Base-by-base conservation (phyloP, 2,797 vertebrate species). In the Odontamblyopus rebecca region DNA sequence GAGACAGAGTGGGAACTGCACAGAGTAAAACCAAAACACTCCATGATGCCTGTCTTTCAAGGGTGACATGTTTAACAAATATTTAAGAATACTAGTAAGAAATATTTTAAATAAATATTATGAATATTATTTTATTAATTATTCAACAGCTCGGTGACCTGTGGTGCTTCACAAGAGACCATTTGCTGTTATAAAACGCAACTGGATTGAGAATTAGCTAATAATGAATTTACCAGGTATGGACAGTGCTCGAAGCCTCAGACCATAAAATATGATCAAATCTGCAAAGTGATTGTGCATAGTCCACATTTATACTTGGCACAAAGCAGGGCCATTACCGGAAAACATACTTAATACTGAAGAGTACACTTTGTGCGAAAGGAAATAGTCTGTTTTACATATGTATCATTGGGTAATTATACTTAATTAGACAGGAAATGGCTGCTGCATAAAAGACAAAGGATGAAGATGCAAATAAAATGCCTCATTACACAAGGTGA, bases 381-480 rank as follows among this genome's bases (percentile, higher is more conserved):
- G 35, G 61, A 48, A 5, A 68, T 8, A 63, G 63, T 69, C 1
- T 11, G 12, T 6, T 73, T 74, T 57, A 35, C 69, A 53, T 73
- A 54, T 61, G 74, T 72, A 65, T 19, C 67, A 62, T 69, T 67
- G 26, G 62, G 29, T 32, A 77, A 73, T 77, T 68, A 69, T 63
- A 71, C 71, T 76, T 6, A 72, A 64, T 79, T 72, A 74, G 19
- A 69, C 30, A 72, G 64, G 53, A 81, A 80, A 72, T 68, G 23
- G 41, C 35, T 77, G 75, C 74, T 70, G 70, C 19, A 26, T 50
- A 72, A 41, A 69, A 75, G 51, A 78, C 61, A 83, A 80, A 75
- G 75, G 67, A 79, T 57, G 35, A 60, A 38, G 54, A 65, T 48
- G 44, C 11, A 72, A 72, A 70, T 44, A 29, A 76, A 71, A 66